A percentile compares a stretch with the other conserved stretches of the same genome.
These are phyloP conservation scores for Corythaeola cristata DNA, from an alignment of 2,113 vertebrate genomes.

Conservation along the genomic window DNA sequence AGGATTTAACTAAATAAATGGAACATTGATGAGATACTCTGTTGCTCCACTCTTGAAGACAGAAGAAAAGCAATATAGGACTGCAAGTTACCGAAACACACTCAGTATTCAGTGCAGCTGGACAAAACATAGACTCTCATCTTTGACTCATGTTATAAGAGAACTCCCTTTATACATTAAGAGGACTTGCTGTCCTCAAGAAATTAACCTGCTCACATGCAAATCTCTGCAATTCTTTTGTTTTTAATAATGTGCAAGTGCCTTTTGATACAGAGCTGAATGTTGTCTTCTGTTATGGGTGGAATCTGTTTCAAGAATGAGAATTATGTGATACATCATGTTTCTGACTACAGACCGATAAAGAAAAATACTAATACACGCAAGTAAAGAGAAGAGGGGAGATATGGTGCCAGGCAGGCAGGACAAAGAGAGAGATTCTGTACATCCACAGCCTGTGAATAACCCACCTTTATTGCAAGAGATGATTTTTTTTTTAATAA, in stretches of 20 bases:
- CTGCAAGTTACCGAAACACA: background rate
- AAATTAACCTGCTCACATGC: conserved; percentile 14
- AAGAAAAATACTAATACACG: background rate
- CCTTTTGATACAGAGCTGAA: conserved; percentile 11
- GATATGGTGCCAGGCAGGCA: background rate
- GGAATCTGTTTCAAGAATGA: background rate
- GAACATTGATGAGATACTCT: background rate
- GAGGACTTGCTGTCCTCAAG: conserved; percentile 2
- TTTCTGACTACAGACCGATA: background rate
- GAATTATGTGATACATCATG: background rate
- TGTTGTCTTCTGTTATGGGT: conserved; percentile 31
- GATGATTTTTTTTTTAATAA: background rate
- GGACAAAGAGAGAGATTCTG: background rate
- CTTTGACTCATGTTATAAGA: conserved; percentile 57
- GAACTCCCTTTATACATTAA: conserved; percentile 1
- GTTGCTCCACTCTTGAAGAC: background rate
- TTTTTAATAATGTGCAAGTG: conserved; percentile 7
- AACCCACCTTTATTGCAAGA: background rate
- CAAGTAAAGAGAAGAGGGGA: background rate
- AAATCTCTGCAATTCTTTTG: conserved; percentile 28
- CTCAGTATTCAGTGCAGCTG: background rate
- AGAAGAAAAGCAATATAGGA: background rate
- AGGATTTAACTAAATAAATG: background rate
- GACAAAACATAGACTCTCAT: background rate
- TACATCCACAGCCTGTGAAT: background rate